phyloP scores from a whole-genome alignment of 2,797 vertebrate species.

The Poecilia gillii region DNA sequence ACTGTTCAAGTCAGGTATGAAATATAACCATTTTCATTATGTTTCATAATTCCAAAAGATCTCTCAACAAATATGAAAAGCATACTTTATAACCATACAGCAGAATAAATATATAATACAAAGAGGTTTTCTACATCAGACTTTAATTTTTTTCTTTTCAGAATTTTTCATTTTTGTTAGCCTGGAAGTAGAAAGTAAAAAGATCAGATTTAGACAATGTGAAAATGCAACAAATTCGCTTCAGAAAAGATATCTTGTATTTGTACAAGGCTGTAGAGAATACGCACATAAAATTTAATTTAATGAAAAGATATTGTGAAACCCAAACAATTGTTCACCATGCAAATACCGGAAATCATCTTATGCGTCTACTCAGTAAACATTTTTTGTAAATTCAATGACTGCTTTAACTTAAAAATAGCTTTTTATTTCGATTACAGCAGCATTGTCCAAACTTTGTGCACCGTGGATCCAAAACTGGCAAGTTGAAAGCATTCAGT shows the following conservation, averaged over 20 bases:
- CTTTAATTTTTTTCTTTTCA: not conserved
- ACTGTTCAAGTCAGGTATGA: not conserved
- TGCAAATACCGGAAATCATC: not conserved
- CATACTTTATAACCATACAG: not conserved
- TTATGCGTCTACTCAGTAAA: not conserved
- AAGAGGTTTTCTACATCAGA: not conserved
- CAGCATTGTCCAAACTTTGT: not conserved
- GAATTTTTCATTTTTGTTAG: not conserved
- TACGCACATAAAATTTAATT: not conserved
- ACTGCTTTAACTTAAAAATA: not conserved
- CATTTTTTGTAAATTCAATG: not conserved
- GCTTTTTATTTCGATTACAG: not conserved
- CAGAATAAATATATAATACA: not conserved
- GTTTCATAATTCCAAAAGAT: not conserved
- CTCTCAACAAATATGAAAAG: not conserved
- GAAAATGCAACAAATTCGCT: not conserved
- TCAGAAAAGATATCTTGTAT: not conserved
- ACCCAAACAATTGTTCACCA: not conserved
- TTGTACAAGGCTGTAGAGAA: not conserved
- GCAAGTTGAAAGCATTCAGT: not conserved
- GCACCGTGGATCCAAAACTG: not conserved
- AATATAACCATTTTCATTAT: not conserved
- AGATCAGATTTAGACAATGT: not conserved
- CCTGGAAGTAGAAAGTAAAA: not conserved
- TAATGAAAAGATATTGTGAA: not conserved